Evolutionary conservation across 2,113 vertebrate genomes (phyloP), one percentile per base, ranked within the genome.

Genomic region (Erpornis zantholeuca): DNA sequence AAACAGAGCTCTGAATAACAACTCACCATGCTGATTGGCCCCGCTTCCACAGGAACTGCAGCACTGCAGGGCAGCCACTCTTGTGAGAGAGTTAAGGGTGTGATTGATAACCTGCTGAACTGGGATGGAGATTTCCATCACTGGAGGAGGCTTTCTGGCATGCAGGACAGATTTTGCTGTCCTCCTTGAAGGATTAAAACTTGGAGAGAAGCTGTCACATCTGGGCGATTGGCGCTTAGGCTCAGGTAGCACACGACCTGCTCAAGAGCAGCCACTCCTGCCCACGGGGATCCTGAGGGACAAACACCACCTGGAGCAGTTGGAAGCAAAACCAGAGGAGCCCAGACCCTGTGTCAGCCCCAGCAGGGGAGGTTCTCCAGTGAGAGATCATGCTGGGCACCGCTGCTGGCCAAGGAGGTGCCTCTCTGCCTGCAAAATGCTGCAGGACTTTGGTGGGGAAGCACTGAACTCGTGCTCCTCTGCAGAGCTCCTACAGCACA

Each of bases 1-100:
- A 92, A 96, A 88, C 3, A 95, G 56, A 90, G n/a, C 25, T 81
- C 33, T 92, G 89, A 90, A 94, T 86, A 94, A 93, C 85, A 90
- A 95, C 93, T 64, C 76, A 42, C 44, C 0, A 4, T 70, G 92
- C 59, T 88, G 76, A 90, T 73, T 2, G 0, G 42, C 38, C 53
- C 35, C 7, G 4, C 56, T 76, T 60, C 85, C 61, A 52, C 75
- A 78, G 92, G 66, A 77, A 6, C 75, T 25, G 24, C 3, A 53
- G 65, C 65, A 47, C n/a, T 2, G 1, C 66, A 36, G 78, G 59
- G 86, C 21, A 3, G 77, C 50, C 3, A 0, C 42, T 70, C 54
- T 45, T 52, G 13, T 9, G 31, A 3, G 0, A 21, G 69, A 60
- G 38, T 52, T 66, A 63, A 38, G 77, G 44, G 36, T 84, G 49